Evolutionary conservation across 2,797 vertebrate genomes (phyloP).

Genomic region (Merluccius polli): DNA sequence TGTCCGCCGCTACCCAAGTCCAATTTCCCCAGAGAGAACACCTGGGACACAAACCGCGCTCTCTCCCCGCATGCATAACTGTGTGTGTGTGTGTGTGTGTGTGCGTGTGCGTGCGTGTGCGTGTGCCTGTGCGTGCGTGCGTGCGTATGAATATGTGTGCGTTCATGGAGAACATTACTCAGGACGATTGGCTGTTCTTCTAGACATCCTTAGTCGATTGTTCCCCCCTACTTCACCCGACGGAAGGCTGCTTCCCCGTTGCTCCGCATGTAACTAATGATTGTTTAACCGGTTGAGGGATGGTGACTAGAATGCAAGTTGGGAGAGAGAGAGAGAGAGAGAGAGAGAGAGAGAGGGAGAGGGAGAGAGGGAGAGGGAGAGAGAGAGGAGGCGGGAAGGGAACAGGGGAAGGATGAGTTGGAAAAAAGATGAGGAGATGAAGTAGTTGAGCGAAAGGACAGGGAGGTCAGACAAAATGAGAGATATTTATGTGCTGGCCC

Average conservation of each 20-base stretch:
- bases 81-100: background rate
- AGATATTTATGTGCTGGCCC: conserved; percentile 40
- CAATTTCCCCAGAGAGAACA: conserved; percentile 22
- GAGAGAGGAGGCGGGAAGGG: background rate
- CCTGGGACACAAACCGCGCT: conserved; percentile 27
- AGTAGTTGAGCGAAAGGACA: conserved; percentile 28
- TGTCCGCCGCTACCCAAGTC: no score
- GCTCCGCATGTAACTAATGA: conserved; percentile 23
- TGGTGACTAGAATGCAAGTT: conserved; percentile 9
- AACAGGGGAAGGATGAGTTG: conserved; percentile 21
- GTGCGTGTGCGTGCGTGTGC: no score
- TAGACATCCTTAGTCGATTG: conserved; percentile 50
- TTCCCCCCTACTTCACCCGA: conserved; percentile 34
- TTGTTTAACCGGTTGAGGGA: background rate
- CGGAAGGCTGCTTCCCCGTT: conserved; percentile 21
- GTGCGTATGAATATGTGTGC: no score
- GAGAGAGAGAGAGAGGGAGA: background rate
- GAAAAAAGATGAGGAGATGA: conserved; percentile 18
- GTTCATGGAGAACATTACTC: conserved; percentile 38
- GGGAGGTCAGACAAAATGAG: conserved; percentile 1
- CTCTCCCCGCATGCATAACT: background rate
- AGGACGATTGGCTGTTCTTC: conserved; percentile 41
- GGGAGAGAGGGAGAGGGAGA: background rate
- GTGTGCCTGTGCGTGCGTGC: no score
- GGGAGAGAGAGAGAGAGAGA: background rate